Evolutionary conservation across 2,888 invertebrate genomes (phyloP), one percentile per base, ranked within the genome.

Genomic region (Epinotia demarniana): DNA sequence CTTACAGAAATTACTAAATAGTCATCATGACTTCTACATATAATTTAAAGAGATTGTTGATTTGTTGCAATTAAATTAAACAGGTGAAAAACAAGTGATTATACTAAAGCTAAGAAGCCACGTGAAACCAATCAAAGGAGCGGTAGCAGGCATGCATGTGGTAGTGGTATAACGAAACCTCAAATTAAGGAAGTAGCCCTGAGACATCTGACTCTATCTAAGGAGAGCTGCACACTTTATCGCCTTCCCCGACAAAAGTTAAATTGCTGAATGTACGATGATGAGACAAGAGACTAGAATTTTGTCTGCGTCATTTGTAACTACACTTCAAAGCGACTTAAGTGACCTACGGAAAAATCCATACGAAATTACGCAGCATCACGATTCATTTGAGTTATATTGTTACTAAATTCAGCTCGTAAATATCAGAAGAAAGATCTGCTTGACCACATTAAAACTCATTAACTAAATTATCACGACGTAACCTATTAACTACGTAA

Each of bases 371-470:
- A 46, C 46, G 46, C 46, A 13, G 12, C 13, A 46, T 13, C 13
- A 16, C 49, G 0, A 16, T 49, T 13, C 49, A 49, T 16, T 49
- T 49, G 16, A 33, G 33, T 33, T 6, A 39, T 39, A 39, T 39
- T 9, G 2, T 39, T 39, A 9, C 0, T 39, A 39, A 39, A 13
- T 49, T 49, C 0, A 16, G 16, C 49, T n/a, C n/a, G 8, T n/a
- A 53, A 53, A 53, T n/a, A 53, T 53, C 13, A 53, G 53, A 58
- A 66, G 53, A 58, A 72, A 19, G 33, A 57, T 12, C 19, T 57
- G 19, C 11, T 12, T 49, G n/a, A 64, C 23, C n/a, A 5, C 49
- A 49, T 64, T 27, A 64, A 43, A 13, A 11, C 19, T 19, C 12
- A 43, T 23, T 68, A 57, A 68, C 57, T 33, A 57, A 18, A 64